Base-by-base conservation (phyloP, 2,113 vertebrate species). In the Stictonetta naevosa region DNA sequence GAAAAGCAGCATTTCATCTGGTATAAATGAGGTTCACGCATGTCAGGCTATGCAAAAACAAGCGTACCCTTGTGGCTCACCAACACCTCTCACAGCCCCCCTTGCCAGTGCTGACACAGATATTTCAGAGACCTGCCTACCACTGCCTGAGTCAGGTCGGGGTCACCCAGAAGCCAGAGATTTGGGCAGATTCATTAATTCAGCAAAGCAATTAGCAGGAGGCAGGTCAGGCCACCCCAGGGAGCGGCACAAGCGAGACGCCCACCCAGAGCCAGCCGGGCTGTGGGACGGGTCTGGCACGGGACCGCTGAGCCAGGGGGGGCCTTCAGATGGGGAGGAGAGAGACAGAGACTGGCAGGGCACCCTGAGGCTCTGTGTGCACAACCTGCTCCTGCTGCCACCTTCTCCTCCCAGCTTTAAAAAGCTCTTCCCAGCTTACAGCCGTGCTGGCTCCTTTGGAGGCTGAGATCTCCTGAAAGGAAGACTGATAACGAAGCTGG, bases 11-110 rank as follows among this genome's bases (percentile, higher is more conserved):
- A 93, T 92, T 90, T 96, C 84, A 95, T 97, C 83, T 95, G 88
- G 73, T 68, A 90, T 87, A 97, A 95, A 97, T 91, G 80, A 97
- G 87, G 88, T 84, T 95, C 86, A 93, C 91, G 95, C 92, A 84
- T 3, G 14, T 96, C 96, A 95, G 95, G 93, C 92, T 96, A 73
- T 92, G 96, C 95, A 94, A 87, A 92, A 86, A 60, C 0, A 20
- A 84, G 79, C 80, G 63, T 20, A 86, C 52, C 73, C 95, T 67
- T 67, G 68, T 83, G 82, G 73, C 31, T 95, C 76, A 78, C 60
- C 0, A 2, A 56, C 10, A 0, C 42, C 50, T 69, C 90, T 88
- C 85, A 81, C 69, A 93, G 73, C 66, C 66, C 38, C 29, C 74
- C 80, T 17, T 34, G 64, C 59, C 83, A 0, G 0, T 34, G 72